Base-by-base conservation (phyloP, 2,797 vertebrate species). In the Taenioides sp. region DNA sequence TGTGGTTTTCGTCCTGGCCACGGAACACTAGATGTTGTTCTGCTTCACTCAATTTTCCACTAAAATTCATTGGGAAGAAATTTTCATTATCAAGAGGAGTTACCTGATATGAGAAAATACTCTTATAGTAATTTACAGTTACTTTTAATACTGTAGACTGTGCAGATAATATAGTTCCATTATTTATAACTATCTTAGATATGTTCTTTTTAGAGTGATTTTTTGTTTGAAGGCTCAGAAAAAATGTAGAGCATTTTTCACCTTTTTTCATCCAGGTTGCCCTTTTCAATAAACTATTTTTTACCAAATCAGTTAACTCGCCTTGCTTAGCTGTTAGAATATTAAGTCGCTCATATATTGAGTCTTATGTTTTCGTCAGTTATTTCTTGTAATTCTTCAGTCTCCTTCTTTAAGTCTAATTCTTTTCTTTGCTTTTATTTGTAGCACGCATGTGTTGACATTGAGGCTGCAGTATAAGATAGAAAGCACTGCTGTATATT, bases 401-500 rank as follows among this genome's bases (percentile, higher is more conserved):
- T 10, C 43, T 47, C 14, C 43, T 47, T 47, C 14, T 17, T 47
- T 14, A 47, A 47, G 12, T 16, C 43, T 47, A 17, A 47, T 37
- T 37, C 34, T 25, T n/a, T 5, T 50, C 49, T 25, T 10, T 25
- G 22, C 12, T 22, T 25, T 25, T 57, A 23, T 14, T 57, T 57
- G 6, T 60, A 60, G 5, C 5, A 14, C 31, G 3, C 28, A 28
- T 17, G 4, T 80, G 82, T 81, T 84, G 79, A 82, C 76, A 50
- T 43, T 77, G 74, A 75, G 80, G 74, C 74, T 55, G 67, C 50
- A 71, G 68, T 76, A 75, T 68, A 67, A 78, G 75, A 34, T 28
- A 67, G 72, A 76, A 77, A 71, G 9, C 55, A 63, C 65, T 74
- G 74, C 71, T 67, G 50, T 71, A 69, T 59, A 28, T 65, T 59